These are phyloP conservation scores for Luffia ferchaultella DNA, from an alignment of 2,888 invertebrate species.

Conservation along the genomic window DNA sequence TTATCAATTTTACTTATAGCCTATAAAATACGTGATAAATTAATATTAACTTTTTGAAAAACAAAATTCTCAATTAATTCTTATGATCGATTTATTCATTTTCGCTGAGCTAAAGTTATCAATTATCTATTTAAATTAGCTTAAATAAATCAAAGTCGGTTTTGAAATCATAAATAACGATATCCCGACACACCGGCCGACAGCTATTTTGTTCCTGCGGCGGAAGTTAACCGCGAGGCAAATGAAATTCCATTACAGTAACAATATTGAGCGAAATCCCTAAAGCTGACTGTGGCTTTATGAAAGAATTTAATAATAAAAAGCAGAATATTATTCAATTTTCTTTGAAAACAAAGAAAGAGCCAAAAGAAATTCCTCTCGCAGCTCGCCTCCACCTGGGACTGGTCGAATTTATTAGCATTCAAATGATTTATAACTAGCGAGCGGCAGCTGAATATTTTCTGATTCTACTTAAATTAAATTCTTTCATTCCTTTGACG, in stretches of 20 bases:
- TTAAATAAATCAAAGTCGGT: neutral
- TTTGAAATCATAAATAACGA: conserved; percentile 2
- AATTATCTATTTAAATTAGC: too few relatives aligned
- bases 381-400: conserved; percentile 46
- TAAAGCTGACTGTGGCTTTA: conserved; percentile 49
- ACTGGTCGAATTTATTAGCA: conserved; percentile 64
- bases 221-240: conserved; percentile 30
- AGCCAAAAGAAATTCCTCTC: conserved; percentile 52
- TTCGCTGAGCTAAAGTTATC: too few relatives aligned
- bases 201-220: conserved; percentile 8
- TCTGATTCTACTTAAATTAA: conserved; percentile 65
- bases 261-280: conserved; percentile 55
- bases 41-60: too few relatives aligned
- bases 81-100: too few relatives aligned
- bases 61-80: too few relatives aligned
- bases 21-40: too few relatives aligned
- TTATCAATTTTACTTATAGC: too few relatives aligned
- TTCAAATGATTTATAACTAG: conserved; percentile 67
- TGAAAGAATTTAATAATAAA: conserved; percentile 60
- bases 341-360: conserved; percentile 55
- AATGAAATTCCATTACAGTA: conserved; percentile 56
- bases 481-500: conserved; percentile 63
- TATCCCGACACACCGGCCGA: conserved; percentile 24
- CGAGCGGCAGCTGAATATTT: conserved; percentile 62
- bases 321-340: conserved; percentile 57